Evolutionary conservation across 1,140 invertebrate species (phyloP), one percentile per base, ranked within the genome.

Genomic region (Atta cephalotes): DNA sequence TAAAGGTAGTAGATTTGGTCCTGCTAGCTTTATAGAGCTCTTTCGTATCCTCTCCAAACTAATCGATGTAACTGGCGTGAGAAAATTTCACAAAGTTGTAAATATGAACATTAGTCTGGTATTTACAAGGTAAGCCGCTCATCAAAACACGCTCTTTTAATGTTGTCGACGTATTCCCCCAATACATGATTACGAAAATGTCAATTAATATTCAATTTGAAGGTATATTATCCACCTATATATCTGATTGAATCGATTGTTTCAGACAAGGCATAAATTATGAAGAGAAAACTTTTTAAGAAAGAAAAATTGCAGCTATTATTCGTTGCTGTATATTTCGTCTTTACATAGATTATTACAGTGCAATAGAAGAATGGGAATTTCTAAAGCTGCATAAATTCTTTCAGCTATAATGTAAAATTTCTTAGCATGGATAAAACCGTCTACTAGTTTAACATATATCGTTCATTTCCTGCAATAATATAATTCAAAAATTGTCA

Each of bases 171-270:
- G 53, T 51, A 21, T 77, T 28, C 12, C 45, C 79, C 35, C 89
- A 70, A 87, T 80, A 78, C 45, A 82, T 92, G 92, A 91, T 89
- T 35, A 35, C 10, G 10, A n/a, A 82, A 82, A 49, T 6, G n/a
- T 60, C 66, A 63, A 14, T 21, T 63, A 21, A 10, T n/a, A 51
- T 14, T 21, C 21, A n/a, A 9, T 28, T 65, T 65, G 0, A 14
- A 68, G 10, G 4, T 28, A 31, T 3, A 31, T 3, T 77, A 18
- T 58, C 4, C 16, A 60, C 18, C 9, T 56, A 53, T 14, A 28
- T 45, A 18, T 21, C 28, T 9, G 6, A 79, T 21, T 25, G 74
- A 76, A 35, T 60, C 72, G 12, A 35, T 35, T 56, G 31, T 58
- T 76, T 35, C n/a, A 21, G 28, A 2, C 35, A 60, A 21, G 53